phyloP scores from a whole-genome alignment of 2,113 vertebrate species.

The Proteles cristata region DNA sequence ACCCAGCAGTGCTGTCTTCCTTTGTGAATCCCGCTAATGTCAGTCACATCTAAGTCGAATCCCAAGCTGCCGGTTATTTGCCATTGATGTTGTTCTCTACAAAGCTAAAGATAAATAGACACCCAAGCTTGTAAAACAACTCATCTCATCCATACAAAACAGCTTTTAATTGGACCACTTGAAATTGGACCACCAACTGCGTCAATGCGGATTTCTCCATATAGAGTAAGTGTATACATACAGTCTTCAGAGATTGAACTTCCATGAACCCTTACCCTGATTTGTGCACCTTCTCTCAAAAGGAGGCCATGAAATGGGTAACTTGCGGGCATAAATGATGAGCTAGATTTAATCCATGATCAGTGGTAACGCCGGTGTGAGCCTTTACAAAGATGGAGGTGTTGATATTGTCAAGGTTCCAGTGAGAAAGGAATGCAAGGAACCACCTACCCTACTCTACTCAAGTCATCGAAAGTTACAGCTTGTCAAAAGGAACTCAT shows the following conservation, averaged over 20 bases:
- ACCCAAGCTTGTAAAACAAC: neutral
- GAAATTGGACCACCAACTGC: neutral
- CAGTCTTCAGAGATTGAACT: neutral
- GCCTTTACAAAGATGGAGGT: conserved; percentile 16
- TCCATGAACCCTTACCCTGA: neutral
- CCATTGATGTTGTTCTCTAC: neutral
- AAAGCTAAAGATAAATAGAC: neutral
- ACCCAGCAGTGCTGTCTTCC: neutral
- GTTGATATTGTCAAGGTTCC: conserved; percentile 62
- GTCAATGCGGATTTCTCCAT: neutral
- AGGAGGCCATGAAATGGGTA: neutral
- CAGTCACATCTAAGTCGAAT: neutral
- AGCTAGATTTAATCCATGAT: conserved; percentile 65
- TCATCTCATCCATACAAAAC: neutral
- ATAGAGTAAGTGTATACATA: neutral
- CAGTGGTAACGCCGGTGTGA: neutral
- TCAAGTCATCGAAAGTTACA: conserved; percentile 50
- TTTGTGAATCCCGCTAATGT: neutral
- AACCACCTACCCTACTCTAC: neutral
- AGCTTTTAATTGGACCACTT: conserved; percentile 3
- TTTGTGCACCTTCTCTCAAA: neutral
- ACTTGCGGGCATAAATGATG: conserved; percentile 50
- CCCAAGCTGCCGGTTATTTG: neutral
- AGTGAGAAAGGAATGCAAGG: conserved; percentile 43
- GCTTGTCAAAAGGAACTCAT: conserved; percentile 66